A percentile compares a stretch with the other conserved stretches of the same genome.
Conservation (phyloP, 2,113 vertebrate genomes). For the Falcunculus frontatus region DNA sequence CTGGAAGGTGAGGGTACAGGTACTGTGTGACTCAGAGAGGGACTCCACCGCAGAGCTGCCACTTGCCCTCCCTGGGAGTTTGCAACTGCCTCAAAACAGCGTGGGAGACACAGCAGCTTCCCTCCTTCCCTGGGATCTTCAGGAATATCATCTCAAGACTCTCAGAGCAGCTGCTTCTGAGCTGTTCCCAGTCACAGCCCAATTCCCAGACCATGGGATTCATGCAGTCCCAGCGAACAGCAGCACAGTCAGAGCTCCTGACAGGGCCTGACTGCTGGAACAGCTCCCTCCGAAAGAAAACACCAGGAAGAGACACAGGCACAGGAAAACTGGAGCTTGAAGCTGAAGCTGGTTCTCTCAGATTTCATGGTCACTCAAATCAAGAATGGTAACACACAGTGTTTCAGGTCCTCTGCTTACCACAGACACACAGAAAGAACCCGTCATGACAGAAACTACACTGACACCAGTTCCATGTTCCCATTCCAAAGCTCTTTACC, state of each 20-base stretch:
- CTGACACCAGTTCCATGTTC: rapidly evolving
- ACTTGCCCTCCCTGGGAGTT: background rate
- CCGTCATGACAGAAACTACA: background rate
- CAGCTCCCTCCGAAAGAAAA: background rate
- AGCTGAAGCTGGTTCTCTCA: background rate
- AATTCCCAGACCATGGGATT: background rate
- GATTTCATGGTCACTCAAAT: background rate
- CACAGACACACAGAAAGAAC: background rate
- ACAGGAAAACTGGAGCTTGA: background rate
- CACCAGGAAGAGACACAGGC: background rate
- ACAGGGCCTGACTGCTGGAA: background rate
- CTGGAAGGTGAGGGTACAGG: background rate
- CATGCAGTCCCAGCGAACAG: background rate
- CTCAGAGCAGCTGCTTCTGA: background rate
- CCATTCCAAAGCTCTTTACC: background rate
- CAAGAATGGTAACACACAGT: background rate
- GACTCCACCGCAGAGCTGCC: background rate
- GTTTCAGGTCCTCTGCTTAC: background rate
- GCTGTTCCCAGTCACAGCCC: background rate
- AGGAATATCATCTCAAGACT: background rate
- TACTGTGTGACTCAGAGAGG: background rate
- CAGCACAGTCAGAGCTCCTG: background rate
- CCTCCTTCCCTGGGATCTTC: background rate
- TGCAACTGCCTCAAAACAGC: background rate
- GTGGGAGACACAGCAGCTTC: background rate